Conservation (phyloP, 2,888 invertebrate species). For the Chironomus riparius region DNA sequence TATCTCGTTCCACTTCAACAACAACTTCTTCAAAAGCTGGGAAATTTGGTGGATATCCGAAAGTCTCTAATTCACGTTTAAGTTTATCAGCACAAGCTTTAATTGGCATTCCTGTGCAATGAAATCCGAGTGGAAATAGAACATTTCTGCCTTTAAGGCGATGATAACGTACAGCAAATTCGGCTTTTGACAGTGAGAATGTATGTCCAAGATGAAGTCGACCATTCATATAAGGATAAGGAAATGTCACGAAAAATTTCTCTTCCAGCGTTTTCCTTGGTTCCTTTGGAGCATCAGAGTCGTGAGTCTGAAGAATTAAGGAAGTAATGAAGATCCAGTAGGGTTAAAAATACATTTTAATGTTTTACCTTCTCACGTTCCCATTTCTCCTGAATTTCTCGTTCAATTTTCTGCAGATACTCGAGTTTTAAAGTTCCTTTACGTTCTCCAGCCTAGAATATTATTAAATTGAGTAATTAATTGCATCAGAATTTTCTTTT, state of each 20-base stretch:
- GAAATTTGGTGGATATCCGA: conserved; percentile 87
- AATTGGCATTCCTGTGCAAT: conserved; percentile 99
- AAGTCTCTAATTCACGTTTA: conserved; percentile 83
- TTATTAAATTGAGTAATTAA: background rate
- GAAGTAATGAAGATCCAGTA: background rate
- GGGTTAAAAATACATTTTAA: background rate
- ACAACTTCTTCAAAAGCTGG: conserved; percentile 51
- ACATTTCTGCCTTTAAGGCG: conserved; percentile 84
- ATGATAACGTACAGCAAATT: conserved; percentile 89
- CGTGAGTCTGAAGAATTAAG: conserved; percentile 45
- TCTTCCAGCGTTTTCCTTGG: conserved; percentile 52
- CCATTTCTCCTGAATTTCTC: conserved; percentile 79
- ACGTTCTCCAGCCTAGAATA: conserved; percentile 45
- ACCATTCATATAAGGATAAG: conserved; percentile 99
- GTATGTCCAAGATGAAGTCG: conserved; percentile 95
- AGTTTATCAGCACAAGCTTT: conserved; percentile 98
- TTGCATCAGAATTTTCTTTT: background rate
- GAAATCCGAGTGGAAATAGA: conserved; percentile 95
- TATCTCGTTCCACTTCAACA: conserved; percentile 49
- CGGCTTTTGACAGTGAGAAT: conserved; percentile 94
- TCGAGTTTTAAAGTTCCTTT: conserved; percentile 97
- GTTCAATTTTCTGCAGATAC: conserved; percentile 83
- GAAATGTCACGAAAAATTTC: conserved; percentile 91
- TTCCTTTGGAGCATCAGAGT: conserved; percentile 66
- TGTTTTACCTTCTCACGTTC: conserved; percentile 54